Conservation (phyloP, 2,888 invertebrate genomes). For the Aplocera efformata region DNA sequence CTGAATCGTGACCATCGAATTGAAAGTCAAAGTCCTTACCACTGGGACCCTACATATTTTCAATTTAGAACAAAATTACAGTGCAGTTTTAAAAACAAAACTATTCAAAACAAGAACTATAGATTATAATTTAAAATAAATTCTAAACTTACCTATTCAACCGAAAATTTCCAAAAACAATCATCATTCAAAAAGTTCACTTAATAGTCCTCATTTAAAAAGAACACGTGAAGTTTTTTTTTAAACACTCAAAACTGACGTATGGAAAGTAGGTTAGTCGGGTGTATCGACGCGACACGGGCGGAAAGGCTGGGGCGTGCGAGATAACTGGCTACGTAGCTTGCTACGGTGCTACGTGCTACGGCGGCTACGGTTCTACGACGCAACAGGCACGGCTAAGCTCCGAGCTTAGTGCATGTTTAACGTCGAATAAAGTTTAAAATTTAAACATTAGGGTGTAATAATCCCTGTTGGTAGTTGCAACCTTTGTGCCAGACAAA, state of each 20-base stretch:
- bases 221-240: slow-evolving; percentile 28
- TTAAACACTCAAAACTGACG: slow-evolving; percentile 31
- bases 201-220: slow-evolving; percentile 39
- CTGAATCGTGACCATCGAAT: too few relatives aligned
- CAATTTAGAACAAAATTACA: too few relatives aligned
- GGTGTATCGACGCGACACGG: slow-evolving; percentile 50
- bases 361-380: slow-evolving; percentile 46
- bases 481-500: background rate
- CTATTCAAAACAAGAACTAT: too few relatives aligned
- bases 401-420: slow-evolving; percentile 7
- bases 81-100: too few relatives aligned
- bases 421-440: slow-evolving; percentile 9
- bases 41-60: too few relatives aligned
- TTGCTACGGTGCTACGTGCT: slow-evolving; percentile 36
- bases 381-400: slow-evolving; percentile 65
- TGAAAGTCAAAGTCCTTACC: too few relatives aligned
- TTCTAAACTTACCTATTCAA: slow-evolving; percentile 41
- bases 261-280: slow-evolving; percentile 49
- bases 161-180: slow-evolving; percentile 34
- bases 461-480: background rate
- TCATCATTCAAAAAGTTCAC: slow-evolving; percentile 43
- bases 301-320: slow-evolving; percentile 60
- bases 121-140: background rate
- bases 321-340: slow-evolving; percentile 65
- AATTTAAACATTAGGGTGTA: background rate